Evolutionary conservation across 2,797 vertebrate genomes (phyloP).

Genomic region (Sebastiscus tertius): DNA sequence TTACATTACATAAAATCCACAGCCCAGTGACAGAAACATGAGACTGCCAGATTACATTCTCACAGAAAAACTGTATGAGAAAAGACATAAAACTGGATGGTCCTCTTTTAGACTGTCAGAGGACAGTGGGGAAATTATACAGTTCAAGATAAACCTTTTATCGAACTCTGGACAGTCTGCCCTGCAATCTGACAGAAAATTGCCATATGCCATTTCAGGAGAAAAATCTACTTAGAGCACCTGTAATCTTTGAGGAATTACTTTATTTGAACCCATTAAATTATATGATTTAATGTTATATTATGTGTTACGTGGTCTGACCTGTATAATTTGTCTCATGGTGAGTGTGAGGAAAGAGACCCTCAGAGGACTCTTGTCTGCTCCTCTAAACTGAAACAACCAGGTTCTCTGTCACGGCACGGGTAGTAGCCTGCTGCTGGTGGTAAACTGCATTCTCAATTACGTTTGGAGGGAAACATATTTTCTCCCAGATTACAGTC

Average conservation of each 20-base stretch:
- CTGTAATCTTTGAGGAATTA: neutral
- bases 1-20: neutral
- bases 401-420: neutral
- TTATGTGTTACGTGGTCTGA: neutral
- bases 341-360: neutral
- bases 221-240: neutral
- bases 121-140: neutral
- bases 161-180: neutral
- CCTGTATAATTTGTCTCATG: neutral
- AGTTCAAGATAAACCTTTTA: conserved; percentile 10
- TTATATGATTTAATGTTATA: neutral
- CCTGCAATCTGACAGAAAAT: neutral
- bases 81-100: neutral
- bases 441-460: too few relatives aligned
- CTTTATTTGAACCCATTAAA: neutral
- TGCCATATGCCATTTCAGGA: neutral
- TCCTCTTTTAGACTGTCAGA: neutral
- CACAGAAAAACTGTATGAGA: neutral
- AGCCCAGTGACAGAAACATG: neutral
- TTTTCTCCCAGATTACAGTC: too few relatives aligned
- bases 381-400: neutral
- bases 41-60: neutral
- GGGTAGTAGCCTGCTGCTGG: too few relatives aligned
- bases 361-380: neutral
- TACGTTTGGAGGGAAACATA: too few relatives aligned